These are phyloP conservation scores for Cepaea nemoralis DNA, from an alignment of 1,140 invertebrate genomes.

Conservation along the genomic window DNA sequence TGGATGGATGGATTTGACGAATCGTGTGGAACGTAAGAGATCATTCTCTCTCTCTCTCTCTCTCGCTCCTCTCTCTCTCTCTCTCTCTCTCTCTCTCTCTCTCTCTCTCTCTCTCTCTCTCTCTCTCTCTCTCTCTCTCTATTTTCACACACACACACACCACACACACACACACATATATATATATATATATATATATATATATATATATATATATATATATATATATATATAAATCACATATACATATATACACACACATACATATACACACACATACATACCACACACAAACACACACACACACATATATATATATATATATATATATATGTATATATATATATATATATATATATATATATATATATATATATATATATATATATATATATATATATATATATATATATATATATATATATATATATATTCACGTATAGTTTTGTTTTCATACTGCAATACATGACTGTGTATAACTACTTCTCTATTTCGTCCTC, in stretches of 20 bases:
- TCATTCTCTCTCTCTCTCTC: no score
- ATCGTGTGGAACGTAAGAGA: no score
- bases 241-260: background rate
- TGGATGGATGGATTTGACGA: no score
- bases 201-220: no score
- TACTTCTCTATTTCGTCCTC: no score
- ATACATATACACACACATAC: conserved; percentile 4
- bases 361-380: conserved; percentile 2
- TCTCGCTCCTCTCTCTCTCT: no score
- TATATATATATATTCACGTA: conserved; percentile 3
- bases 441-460: background rate
- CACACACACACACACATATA: background rate
- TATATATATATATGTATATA: conserved; percentile 26
- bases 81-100: no score
- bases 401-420: conserved; percentile 26
- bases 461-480: no score
- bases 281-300: background rate
- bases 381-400: conserved; percentile 20
- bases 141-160: no score
- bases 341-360: background rate
- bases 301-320: conserved; percentile 8
- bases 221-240: background rate
- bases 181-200: background rate
- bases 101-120: no score
- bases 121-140: no score